Conservation (phyloP, 2,888 invertebrate genomes). For the Lysandra bellargus region DNA sequence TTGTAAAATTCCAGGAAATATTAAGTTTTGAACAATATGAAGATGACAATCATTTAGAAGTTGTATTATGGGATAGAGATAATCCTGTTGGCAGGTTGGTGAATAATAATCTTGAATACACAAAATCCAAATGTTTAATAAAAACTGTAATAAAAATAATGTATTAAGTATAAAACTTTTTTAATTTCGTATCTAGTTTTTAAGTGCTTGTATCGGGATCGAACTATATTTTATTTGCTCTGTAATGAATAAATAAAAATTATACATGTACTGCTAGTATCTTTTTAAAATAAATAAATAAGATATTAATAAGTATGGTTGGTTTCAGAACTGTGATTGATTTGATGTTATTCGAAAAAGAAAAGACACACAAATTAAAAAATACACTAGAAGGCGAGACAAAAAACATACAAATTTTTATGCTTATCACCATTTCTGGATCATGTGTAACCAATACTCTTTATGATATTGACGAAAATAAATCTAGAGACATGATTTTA, state of each 20-base stretch:
- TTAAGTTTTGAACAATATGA: constrained; percentile 96
- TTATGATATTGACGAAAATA: constrained; percentile 89
- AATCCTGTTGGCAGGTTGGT: constrained; percentile 75
- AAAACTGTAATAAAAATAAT: too few relatives aligned
- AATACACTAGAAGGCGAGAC: constrained; percentile 90
- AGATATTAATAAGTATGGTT: not conserved
- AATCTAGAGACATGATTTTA: constrained; percentile 62
- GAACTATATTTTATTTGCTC: too few relatives aligned
- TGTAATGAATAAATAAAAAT: too few relatives aligned
- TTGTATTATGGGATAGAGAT: constrained; percentile 92
- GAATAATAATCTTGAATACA: not conserved
- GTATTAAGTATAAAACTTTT: too few relatives aligned
- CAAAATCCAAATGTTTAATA: too few relatives aligned
- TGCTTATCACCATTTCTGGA: constrained; percentile 95
- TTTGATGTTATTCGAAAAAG: constrained; percentile 88
- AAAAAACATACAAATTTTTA: constrained; percentile 83
- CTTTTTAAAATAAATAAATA: not conserved
- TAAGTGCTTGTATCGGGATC: too few relatives aligned
- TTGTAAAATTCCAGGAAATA: constrained; percentile 94
- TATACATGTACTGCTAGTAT: too few relatives aligned
- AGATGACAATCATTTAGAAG: constrained; percentile 92
- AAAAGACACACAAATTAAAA: constrained; percentile 92
- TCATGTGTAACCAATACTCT: constrained; percentile 91
- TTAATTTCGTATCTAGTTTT: too few relatives aligned
- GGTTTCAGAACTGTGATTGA: constrained; percentile 84